These are phyloP conservation scores for Erethizon dorsatum DNA, from an alignment of 2,797 vertebrate species.

Conservation along the genomic window DNA sequence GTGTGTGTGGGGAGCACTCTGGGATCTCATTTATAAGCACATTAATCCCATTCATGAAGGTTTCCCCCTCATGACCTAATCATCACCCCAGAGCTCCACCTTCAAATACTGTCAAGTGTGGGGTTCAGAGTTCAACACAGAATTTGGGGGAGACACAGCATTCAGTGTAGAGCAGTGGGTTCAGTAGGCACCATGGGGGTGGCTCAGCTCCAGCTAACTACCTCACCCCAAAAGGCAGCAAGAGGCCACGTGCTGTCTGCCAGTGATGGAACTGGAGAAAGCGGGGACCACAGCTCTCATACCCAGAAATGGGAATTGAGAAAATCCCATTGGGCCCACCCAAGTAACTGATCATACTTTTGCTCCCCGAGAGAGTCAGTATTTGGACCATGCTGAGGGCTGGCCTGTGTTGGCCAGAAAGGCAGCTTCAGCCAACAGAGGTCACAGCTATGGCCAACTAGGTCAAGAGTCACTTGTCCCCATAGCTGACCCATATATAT, in stretches of 20 bases:
- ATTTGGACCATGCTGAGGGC: not conserved
- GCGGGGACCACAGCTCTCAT: too few species aligned
- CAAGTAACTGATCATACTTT: not conserved
- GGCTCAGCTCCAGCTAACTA: not conserved
- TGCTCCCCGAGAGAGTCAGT: not conserved
- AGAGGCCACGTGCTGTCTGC: not conserved
- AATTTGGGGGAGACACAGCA: not conserved
- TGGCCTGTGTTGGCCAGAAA: not conserved
- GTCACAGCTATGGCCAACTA: not conserved
- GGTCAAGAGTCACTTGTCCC: not conserved
- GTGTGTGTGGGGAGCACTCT: too few species aligned
- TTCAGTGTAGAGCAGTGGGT: not conserved
- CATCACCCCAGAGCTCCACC: not conserved
- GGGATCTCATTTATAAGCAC: not conserved
- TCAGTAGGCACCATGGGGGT: fast-evolving
- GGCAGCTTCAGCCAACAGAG: not conserved
- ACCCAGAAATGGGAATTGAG: not conserved
- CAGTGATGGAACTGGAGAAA: not conserved
- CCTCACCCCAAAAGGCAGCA: not conserved
- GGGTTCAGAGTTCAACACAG: not conserved
- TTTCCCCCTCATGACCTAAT: not conserved
- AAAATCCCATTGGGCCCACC: not conserved
- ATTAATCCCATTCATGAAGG: too few species aligned
- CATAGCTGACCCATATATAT: not conserved
- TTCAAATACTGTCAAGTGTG: not conserved